Conservation (phyloP, 2,797 vertebrate genomes). For the Gallirallus australis region DNA sequence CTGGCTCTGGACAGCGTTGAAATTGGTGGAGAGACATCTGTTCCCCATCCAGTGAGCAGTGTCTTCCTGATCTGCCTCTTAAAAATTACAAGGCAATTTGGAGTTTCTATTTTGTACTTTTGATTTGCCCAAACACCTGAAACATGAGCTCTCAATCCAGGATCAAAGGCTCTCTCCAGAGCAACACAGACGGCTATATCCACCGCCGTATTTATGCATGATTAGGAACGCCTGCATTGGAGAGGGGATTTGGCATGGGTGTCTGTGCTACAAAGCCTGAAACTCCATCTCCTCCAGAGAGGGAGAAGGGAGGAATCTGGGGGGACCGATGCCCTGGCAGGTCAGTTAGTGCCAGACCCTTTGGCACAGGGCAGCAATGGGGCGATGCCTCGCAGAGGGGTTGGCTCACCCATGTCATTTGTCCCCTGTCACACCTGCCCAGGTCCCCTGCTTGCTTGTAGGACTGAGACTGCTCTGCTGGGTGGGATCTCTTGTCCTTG, state of each 20-base stretch:
- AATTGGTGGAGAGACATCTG: slow-evolving; percentile 66
- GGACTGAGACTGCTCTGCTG: background rate
- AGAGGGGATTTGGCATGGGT: slow-evolving; percentile 39
- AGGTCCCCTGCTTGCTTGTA: background rate
- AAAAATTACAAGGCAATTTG: slow-evolving; percentile 77
- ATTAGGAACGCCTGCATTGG: slow-evolving; percentile 36
- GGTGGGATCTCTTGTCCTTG: background rate
- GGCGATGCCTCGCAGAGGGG: background rate
- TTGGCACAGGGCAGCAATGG: accelerated
- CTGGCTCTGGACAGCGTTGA: background rate
- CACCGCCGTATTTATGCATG: slow-evolving; percentile 18
- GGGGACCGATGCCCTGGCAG: background rate
- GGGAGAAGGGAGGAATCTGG: background rate
- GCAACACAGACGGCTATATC: slow-evolving; percentile 61
- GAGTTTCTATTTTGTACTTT: slow-evolving; percentile 73
- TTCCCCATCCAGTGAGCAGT: slow-evolving; percentile 64
- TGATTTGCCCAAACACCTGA: slow-evolving; percentile 77
- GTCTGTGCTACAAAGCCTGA: background rate
- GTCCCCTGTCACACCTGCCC: background rate
- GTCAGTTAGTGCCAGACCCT: background rate
- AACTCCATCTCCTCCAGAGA: background rate
- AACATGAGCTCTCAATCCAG: slow-evolving; percentile 71
- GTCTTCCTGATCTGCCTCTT: slow-evolving; percentile 78
- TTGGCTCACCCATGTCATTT: background rate
- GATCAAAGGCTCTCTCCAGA: slow-evolving; percentile 64